Percentiles rank a stretch among this genome's conserved stretches.
phyloP scores from a whole-genome alignment of 1,140 invertebrate species.

The Drosophila virilis region DNA sequence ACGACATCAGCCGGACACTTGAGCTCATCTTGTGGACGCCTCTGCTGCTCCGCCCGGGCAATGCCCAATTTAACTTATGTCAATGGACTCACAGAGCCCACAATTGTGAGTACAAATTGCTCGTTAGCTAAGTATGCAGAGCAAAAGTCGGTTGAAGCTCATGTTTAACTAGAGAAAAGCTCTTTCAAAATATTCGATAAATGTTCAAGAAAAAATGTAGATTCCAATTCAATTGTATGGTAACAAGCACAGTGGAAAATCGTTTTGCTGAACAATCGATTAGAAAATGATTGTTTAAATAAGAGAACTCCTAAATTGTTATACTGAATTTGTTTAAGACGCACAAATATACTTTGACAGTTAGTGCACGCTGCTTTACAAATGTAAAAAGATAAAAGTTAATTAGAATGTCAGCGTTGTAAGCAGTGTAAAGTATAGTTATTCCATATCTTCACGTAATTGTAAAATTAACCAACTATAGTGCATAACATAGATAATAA shows the following conservation, averaged over 20 bases:
- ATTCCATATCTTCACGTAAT: background rate
- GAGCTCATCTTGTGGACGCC: background rate
- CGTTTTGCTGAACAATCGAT: too few relatives aligned
- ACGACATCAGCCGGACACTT: slow-evolving; percentile 14
- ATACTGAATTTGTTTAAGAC: too few relatives aligned
- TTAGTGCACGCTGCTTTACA: too few relatives aligned
- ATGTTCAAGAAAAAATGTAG: too few relatives aligned
- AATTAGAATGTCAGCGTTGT: background rate
- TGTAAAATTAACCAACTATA: background rate
- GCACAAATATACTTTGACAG: background rate
- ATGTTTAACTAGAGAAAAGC: too few relatives aligned
- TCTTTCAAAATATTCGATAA: too few relatives aligned
- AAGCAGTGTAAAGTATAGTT: background rate
- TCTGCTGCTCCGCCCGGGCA: slow-evolving; percentile 17
- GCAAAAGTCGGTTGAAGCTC: too few relatives aligned
- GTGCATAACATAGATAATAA: too few relatives aligned
- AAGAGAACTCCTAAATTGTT: too few relatives aligned
- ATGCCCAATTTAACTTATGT: slow-evolving; percentile 39
- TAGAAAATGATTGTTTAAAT: too few relatives aligned
- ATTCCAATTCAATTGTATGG: too few relatives aligned
- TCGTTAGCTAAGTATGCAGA: slow-evolving; percentile 25
- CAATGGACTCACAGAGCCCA: slow-evolving; percentile 2
- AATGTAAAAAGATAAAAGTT: background rate
- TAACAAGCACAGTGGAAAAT: too few relatives aligned
- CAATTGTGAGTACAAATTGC: slow-evolving; percentile 29